Percentiles rank a stretch among this genome's conserved stretches.
phyloP scores from a whole-genome alignment of 2,888 invertebrate genomes.

The Phlogophora meticulosa region DNA sequence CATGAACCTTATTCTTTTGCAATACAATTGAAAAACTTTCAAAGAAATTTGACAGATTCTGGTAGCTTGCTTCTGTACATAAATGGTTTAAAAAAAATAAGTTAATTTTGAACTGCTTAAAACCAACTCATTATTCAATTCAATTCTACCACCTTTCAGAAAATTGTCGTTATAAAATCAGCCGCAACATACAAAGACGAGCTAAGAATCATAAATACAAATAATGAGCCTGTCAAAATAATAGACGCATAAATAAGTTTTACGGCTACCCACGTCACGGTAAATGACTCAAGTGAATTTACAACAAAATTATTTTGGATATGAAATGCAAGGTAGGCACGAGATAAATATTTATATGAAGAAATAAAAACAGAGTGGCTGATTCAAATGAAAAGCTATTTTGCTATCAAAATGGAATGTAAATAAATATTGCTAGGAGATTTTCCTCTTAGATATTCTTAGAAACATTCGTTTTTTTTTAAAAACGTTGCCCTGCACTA shows the following conservation, averaged over 20 bases:
- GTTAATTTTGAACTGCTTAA: no score
- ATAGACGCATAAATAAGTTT: conserved; percentile 30
- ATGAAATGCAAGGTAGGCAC: conserved; percentile 27
- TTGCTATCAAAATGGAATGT: not conserved
- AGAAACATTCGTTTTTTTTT: not conserved
- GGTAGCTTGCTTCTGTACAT: no score
- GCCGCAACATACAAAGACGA: not conserved
- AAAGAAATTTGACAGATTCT: no score
- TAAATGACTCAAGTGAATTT: conserved; percentile 29
- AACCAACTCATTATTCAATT: no score
- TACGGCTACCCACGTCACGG: conserved; percentile 23
- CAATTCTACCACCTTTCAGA: no score
- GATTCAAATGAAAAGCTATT: conserved; percentile 33
- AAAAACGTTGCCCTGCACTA: no score
- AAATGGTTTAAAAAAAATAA: no score
- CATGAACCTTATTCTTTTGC: no score
- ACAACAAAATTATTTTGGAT: conserved; percentile 32
- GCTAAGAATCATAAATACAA: conserved; percentile 21
- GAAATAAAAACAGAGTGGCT: conserved; percentile 27
- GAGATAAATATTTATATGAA: conserved; percentile 44
- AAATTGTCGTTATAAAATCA: not conserved
- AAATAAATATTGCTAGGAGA: not conserved
- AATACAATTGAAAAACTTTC: no score
- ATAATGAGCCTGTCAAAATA: conserved; percentile 42
- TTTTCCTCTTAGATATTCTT: not conserved